Conservation (phyloP, 30 jellyfish, hydroid and myxozoan genomes). For the Aurelia sp. region DNA sequence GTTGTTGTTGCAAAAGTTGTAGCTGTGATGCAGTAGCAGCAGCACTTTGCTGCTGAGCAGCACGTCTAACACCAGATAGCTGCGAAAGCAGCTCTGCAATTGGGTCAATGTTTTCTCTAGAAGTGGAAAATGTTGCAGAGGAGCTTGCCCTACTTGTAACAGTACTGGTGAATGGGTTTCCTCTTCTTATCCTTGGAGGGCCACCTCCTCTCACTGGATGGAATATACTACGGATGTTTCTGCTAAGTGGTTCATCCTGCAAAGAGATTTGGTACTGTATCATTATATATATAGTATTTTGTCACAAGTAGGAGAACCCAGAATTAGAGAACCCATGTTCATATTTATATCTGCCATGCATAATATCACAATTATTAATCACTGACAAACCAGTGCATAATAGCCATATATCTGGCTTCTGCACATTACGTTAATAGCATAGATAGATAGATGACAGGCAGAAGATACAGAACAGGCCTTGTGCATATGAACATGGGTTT, state of each 20-base stretch:
- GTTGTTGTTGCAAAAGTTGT: constrained; percentile 93
- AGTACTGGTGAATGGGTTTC: constrained; percentile 71
- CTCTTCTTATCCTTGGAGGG: constrained; percentile 92
- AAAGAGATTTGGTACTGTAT: not conserved
- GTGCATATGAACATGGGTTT: too few species aligned
- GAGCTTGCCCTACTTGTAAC: constrained; percentile 63
- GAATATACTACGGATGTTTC: constrained; percentile 93
- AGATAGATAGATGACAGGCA: too few species aligned
- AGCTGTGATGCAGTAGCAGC: constrained; percentile 97
- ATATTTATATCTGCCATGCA: too few species aligned
- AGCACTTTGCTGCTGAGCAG: constrained; percentile 96
- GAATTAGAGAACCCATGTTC: too few species aligned
- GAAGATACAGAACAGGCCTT: too few species aligned
- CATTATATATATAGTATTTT: too few species aligned
- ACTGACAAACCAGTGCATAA: too few species aligned
- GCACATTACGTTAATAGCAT: too few species aligned
- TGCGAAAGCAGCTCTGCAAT: constrained; percentile 96
- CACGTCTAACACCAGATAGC: constrained; percentile 98
- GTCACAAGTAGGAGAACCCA: too few species aligned
- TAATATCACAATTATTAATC: too few species aligned
- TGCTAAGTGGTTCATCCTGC: constrained; percentile 92
- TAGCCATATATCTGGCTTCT: too few species aligned
- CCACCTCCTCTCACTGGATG: constrained; percentile 94
- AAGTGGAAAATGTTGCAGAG: constrained; percentile 90
- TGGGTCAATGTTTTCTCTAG: constrained; percentile 96